Evolutionary conservation across 2,888 invertebrate species (phyloP), one percentile per base, ranked within the genome.

Genomic region (Plagiodera versicolora): DNA sequence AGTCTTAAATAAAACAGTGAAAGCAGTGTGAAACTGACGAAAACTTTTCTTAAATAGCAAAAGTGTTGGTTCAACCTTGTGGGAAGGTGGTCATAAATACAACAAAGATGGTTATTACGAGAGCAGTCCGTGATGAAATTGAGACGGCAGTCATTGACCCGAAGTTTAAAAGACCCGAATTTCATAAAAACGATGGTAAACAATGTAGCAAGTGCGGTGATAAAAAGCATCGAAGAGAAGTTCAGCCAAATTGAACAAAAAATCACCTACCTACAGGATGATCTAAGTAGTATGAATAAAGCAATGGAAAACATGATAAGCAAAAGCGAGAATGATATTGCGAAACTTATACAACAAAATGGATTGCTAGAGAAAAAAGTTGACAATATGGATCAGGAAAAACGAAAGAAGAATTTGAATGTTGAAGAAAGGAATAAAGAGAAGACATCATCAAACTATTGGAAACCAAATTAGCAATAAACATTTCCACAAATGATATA

Each of bases 141-240:
- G 49, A 49, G 28, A 28, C 49, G 5, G 24, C 49, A 49, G 28
- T 49, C 49, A 49, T 49, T 49, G 28, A 24, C 49, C 17, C 11
- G 49, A 24, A 28, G 49, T 49, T 49, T 49, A 17, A 49, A 49
- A 49, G 24, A 49, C 49, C 28, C 49, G 5, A 49, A 49, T 24
- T 49, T 49, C 10, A 49, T 49, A 49, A 28, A 49, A 49, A 49
- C 28, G 24, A 49, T 49, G 49, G 49, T 28, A 17, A 14, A 20
- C 1, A 49, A n/a, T 28, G 28, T 24, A 49, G 2, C 48, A 2
- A 48, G 9, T 47, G 47, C 47, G 1, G 47, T 47, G 47, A 19
- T 47, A 47, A 47, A 47, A 47, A 47, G 47, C 20, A 47, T 19
- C 9, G 47, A 19, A 16, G 18, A 47, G 47, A 47, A 47, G 20